Conservation (phyloP, 2,797 vertebrate species). For the Liasis olivaceus region DNA sequence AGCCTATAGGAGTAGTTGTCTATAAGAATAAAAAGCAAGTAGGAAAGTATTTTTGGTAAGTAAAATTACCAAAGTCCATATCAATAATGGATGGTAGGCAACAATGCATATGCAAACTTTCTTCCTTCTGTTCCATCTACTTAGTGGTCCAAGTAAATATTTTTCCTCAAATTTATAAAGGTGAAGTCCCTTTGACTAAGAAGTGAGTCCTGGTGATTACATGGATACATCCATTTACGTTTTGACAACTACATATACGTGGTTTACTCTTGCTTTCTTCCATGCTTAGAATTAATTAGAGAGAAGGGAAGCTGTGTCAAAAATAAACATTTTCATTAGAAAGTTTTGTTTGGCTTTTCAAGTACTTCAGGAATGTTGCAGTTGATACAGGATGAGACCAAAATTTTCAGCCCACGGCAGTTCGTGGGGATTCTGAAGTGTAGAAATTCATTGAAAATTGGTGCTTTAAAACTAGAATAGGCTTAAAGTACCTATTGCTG, state of each 20-base stretch:
- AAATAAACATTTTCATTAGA: not conserved
- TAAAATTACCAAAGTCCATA: constrained; percentile 39
- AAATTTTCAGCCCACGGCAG: no score
- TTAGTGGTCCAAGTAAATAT: not conserved
- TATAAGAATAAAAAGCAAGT: constrained; percentile 93
- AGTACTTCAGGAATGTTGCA: no score
- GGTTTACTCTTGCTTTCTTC: not conserved
- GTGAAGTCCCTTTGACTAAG: not conserved
- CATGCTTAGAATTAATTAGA: not conserved
- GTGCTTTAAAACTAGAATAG: no score
- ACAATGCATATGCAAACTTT: not conserved
- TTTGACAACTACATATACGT: not conserved
- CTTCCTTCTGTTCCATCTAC: not conserved
- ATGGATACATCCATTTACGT: not conserved
- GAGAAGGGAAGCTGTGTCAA: not conserved
- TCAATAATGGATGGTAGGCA: not conserved
- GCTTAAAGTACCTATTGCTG: no score
- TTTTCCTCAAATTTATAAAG: not conserved
- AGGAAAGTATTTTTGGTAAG: constrained; percentile 93
- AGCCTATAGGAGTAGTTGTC: constrained; percentile 86
- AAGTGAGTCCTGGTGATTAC: not conserved
- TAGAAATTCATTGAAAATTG: no score
- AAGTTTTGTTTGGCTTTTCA: not conserved
- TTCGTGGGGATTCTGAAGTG: no score
- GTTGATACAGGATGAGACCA: no score